Percentiles rank a stretch among this genome's conserved stretches.
phyloP scores from a whole-genome alignment of 2,797 vertebrate genomes.

The Sebastes miniatus region DNA sequence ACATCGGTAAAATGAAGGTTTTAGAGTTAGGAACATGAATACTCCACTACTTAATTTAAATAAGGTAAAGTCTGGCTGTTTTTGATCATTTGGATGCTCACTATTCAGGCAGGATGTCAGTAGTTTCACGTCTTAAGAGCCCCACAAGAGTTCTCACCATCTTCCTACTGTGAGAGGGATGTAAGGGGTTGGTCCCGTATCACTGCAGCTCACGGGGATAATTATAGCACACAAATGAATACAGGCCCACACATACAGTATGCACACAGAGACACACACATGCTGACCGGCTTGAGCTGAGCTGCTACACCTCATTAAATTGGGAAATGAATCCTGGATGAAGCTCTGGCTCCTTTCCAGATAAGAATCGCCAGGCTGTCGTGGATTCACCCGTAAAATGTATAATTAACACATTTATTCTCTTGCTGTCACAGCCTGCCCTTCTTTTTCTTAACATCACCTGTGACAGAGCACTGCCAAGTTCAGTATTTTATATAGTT shows the following conservation, averaged over 20 bases:
- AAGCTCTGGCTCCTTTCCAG: slow-evolving; percentile 61
- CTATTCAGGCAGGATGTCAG: slow-evolving; percentile 1
- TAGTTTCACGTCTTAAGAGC: slow-evolving; percentile 26
- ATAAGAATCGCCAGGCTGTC: slow-evolving; percentile 66
- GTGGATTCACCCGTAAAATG: slow-evolving; percentile 58
- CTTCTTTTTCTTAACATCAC: slow-evolving; percentile 6
- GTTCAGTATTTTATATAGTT: neutral
- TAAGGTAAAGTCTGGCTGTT: neutral
- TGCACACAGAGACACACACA: slow-evolving; percentile 38
- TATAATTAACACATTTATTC: slow-evolving; percentile 69
- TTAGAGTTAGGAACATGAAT: neutral
- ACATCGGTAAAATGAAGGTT: neutral
- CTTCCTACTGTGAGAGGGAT: slow-evolving; percentile 40
- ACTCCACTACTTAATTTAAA: neutral
- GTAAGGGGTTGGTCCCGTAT: slow-evolving; percentile 38
- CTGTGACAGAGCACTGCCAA: slow-evolving; percentile 3
- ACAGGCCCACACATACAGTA: slow-evolving; percentile 2
- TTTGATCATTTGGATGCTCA: slow-evolving; percentile 1
- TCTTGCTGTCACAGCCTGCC: slow-evolving; percentile 39
- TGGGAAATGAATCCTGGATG: slow-evolving; percentile 76
- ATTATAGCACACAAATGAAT: slow-evolving; percentile 49
- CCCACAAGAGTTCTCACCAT: slow-evolving; percentile 40
- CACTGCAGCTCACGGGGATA: slow-evolving; percentile 54
- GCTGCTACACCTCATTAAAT: slow-evolving; percentile 78
- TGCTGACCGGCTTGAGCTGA: slow-evolving; percentile 55